Base-by-base conservation (phyloP, 2,113 vertebrate genomes). In the Larimichthys crocea region DNA sequence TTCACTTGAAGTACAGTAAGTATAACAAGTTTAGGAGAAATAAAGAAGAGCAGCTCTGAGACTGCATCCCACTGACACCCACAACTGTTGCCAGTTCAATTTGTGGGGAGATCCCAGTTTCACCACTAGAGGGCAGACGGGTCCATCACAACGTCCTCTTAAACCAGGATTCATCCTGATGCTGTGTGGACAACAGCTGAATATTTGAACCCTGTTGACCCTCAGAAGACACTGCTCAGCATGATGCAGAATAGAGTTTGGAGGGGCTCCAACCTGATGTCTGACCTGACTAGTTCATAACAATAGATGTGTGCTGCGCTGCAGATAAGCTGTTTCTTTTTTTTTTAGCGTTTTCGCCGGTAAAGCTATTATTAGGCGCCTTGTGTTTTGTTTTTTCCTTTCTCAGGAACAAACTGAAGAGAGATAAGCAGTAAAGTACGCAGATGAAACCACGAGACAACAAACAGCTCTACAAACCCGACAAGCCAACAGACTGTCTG, bases 71-170 rank as follows among this genome's bases (percentile, higher is more conserved):
- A n/a, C n/a, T n/a, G n/a, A n/a, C n/a, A n/a, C n/a, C n/a, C n/a
- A 35, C 14, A 10, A 19, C 46, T n/a, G 17, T 14, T 52, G 48
- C 10, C 24, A 57, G 48, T 78, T 82, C 56, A 69, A 20, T 8
- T 74, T 19, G 14, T 64, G 1, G 68, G 52, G 35, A 64, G 5
- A 17, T 56, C 14, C 1, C 35, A 26, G 62, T 56, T 48, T 46
- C 5, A 5, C 80, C 90, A 89, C 86, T 82, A 89, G 92, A 82
- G 89, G 85, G 88, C 87, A 16, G 26, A 1, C 20, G 3, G 15
- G 3, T 71, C 61, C 59, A 8, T n/a, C 35, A 12, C 63, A 66
- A 16, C 16, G 5, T 6, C 12, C 29, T 20, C 53, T 40, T 20
- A 19, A 15, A 40, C 16, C 44, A 29, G 61, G 29, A 29, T 19